Base-by-base conservation (phyloP, 2,888 invertebrate species). In the Rhamphomyia laevipes region DNA sequence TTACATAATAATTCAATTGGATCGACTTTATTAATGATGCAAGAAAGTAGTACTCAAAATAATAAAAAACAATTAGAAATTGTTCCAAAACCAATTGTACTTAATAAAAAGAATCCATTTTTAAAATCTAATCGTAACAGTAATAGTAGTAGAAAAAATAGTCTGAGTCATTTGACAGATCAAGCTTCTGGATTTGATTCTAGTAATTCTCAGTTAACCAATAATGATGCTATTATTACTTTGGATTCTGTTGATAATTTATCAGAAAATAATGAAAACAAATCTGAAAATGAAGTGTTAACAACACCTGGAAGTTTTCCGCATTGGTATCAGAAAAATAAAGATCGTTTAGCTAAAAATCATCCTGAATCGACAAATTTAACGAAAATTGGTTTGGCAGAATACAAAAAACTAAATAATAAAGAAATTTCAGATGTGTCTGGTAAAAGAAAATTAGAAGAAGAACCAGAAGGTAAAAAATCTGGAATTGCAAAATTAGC, bases 301-400 rank as follows among this genome's bases (percentile, higher is more conserved):
- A 67, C 68, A 56, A 69, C 71, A 1, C 53, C 63, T 1, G 66
- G 66, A 30, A 71, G 74, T 5, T 82, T 81, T 58, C 66, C 77
- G 18, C 71, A 73, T 31, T 83, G 82, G 82, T 80, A 76, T 55
- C 67, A 73, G 1, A 73, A 75, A 50, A 77, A 80, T 59, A 80
- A 77, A 60, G 57, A 70, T 4, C 57, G 63, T 12, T 61, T 83
- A n/a, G 74, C 78, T 57, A 67, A 68, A 42, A 74, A 80, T 57
- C 71, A 77, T 58, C 76, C 80, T 0, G 75, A 76, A 11, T 58
- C 76, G 12, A 70, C 71, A 5, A 66, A 73, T 0, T 60, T 82
- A 44, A 75, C 77, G 0, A 76, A 78, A 51, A 64, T 73, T 7
- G 77, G 76, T 7, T 71, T 60, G 55, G 58, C 63, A 33, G 62